phyloP scores from a whole-genome alignment of 2,888 invertebrate species.

The Nemotelus nigrinus region DNA sequence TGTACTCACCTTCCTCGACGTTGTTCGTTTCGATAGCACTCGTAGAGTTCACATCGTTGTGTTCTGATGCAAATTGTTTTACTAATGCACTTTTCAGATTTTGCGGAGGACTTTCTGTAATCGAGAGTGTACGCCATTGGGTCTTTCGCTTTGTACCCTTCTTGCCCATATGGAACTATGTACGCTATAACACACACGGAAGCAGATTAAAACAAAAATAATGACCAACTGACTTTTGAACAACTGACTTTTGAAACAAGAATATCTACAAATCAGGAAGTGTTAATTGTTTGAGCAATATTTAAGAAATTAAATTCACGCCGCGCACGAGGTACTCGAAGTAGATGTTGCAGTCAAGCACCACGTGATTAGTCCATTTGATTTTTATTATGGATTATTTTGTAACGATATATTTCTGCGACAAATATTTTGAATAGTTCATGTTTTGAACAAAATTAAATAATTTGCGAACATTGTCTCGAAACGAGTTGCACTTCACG shows the following conservation, averaged over 20 bases:
- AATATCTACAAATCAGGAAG: too few species aligned
- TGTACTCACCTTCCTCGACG: conserved; percentile 37
- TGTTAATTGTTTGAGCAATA: too few species aligned
- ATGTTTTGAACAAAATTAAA: too few species aligned
- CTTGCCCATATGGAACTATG: conserved; percentile 67
- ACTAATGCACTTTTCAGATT: conserved; percentile 22
- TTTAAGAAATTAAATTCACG: too few species aligned
- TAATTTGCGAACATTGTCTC: too few species aligned
- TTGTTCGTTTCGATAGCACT: conserved; percentile 38
- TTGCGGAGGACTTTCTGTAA: conserved; percentile 62
- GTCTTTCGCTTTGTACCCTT: conserved; percentile 68
- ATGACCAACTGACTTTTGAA: neutral
- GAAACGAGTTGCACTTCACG: neutral
- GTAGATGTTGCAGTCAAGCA: too few species aligned
- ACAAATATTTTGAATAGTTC: too few species aligned
- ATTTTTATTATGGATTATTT: too few species aligned
- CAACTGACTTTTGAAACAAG: too few species aligned
- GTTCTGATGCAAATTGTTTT: neutral
- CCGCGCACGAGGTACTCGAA: too few species aligned
- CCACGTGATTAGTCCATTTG: too few species aligned
- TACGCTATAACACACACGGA: conserved; percentile 5
- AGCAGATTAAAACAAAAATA: conserved; percentile 14
- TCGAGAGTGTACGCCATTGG: conserved; percentile 72
- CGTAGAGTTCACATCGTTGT: conserved; percentile 30
- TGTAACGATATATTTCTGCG: too few species aligned